These are phyloP conservation scores for Ifrita kowaldi DNA, from an alignment of 2,113 vertebrate genomes.

Conservation along the genomic window DNA sequence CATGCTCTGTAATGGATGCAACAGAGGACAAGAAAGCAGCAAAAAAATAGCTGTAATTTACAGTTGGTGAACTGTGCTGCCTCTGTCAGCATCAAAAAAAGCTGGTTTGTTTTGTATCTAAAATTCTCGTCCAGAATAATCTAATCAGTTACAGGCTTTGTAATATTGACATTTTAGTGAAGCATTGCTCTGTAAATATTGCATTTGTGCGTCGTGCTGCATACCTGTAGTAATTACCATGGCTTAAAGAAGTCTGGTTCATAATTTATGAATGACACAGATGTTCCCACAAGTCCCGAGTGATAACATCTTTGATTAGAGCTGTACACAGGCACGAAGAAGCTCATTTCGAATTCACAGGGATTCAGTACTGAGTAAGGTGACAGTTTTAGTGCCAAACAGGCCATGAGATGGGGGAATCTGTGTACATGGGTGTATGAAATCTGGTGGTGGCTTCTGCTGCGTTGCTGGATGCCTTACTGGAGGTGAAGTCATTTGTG, in stretches of 20 bases:
- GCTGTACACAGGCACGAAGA: neutral
- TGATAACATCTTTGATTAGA: neutral
- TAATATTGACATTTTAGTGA: neutral
- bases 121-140: neutral
- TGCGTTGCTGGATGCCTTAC: neutral
- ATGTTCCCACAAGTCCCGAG: neutral
- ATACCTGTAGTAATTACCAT: neutral
- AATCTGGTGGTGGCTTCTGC: neutral
- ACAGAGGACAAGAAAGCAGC: neutral
- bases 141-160: neutral
- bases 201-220: neutral
- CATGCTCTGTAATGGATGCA: neutral
- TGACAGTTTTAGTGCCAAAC: neutral
- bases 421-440: rapidly evolving
- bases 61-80: neutral
- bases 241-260: neutral
- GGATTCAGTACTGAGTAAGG: neutral
- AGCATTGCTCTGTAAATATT: neutral
- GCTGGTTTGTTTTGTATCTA: neutral
- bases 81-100: neutral
- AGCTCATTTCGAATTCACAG: neutral
- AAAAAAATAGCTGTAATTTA: neutral
- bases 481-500: neutral
- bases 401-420: neutral
- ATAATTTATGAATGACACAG: slow-evolving; percentile 24